These are phyloP conservation scores for Cataglyphis rosenhaueri DNA, from an alignment of 2,888 invertebrate genomes.

Conservation along the genomic window DNA sequence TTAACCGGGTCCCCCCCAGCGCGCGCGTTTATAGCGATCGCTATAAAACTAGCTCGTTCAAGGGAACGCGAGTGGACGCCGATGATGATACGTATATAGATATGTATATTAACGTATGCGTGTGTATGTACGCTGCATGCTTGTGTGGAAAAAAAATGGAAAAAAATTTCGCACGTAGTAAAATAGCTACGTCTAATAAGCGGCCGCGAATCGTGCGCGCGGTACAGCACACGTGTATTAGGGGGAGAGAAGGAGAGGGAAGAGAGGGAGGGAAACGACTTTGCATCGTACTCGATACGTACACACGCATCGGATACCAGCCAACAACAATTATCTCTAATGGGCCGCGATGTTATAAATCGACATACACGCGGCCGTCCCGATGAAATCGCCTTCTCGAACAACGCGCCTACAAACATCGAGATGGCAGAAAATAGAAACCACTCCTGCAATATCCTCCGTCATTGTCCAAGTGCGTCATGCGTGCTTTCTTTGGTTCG, in stretches of 20 bases:
- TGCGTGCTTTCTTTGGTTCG: slow-evolving; percentile 50
- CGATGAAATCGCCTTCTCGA: slow-evolving; percentile 78
- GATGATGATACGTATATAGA: slow-evolving; percentile 24
- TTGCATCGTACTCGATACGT: slow-evolving; percentile 74
- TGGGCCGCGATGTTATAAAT: slow-evolving; percentile 84
- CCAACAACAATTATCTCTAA: slow-evolving; percentile 84
- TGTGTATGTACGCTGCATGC: slow-evolving; percentile 20
- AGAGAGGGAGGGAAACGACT: slow-evolving; percentile 78
- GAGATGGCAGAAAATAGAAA: slow-evolving; percentile 82
- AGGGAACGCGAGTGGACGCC: slow-evolving; percentile 53
- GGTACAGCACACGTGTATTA: slow-evolving; percentile 1
- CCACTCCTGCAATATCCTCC: slow-evolving; percentile 65
- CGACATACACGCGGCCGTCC: slow-evolving; percentile 78
- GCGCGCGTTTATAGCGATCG: slow-evolving; percentile 68
- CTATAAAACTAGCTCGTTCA: slow-evolving; percentile 77
- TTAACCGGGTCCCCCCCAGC: slow-evolving; percentile 72
- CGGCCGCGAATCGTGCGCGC: slow-evolving; percentile 35
- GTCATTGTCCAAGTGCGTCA: slow-evolving; percentile 43
- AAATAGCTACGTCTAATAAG: slow-evolving; percentile 70
- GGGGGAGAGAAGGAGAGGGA: slow-evolving; percentile 61
- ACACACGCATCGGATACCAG: slow-evolving; percentile 66
- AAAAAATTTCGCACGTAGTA: slow-evolving; percentile 84
- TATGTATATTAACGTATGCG: slow-evolving; percentile 6
- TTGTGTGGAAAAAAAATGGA: slow-evolving; percentile 43
- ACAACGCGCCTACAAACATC: slow-evolving; percentile 53